These are phyloP conservation scores for Cantharis rustica DNA, from an alignment of 2,888 invertebrate genomes.

Conservation along the genomic window DNA sequence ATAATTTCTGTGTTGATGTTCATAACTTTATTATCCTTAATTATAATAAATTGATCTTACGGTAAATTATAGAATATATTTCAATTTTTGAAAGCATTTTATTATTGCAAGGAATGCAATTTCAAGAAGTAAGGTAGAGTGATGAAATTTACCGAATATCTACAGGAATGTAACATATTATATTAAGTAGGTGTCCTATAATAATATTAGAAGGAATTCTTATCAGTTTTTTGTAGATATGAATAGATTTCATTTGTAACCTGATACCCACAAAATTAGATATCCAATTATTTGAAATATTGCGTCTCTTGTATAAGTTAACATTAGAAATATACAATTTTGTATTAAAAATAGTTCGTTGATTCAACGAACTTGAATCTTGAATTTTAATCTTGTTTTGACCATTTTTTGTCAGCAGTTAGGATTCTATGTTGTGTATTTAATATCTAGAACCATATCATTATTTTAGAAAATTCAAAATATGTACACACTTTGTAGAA, in stretches of 20 bases:
- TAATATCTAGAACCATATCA: too few relatives aligned
- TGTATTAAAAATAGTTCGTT: too few relatives aligned
- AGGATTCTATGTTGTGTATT: too few relatives aligned
- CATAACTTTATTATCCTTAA: neutral
- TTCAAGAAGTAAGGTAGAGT: neutral
- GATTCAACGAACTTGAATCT: too few relatives aligned
- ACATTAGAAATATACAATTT: too few relatives aligned
- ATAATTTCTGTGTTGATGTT: neutral
- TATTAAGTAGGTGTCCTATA: too few relatives aligned
- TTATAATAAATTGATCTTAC: neutral
- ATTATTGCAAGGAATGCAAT: neutral
- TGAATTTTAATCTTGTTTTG: too few relatives aligned
- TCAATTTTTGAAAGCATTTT: neutral
- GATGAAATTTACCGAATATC: neutral
- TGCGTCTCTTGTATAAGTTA: too few relatives aligned
- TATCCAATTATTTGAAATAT: neutral
- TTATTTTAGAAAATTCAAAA: too few relatives aligned
- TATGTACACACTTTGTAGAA: too few relatives aligned
- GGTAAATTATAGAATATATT: neutral
- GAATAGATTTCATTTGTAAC: neutral
- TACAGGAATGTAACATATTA: neutral
- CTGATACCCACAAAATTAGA: neutral
- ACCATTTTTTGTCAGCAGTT: too few relatives aligned
- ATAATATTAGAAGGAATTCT: neutral
- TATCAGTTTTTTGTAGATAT: neutral